Evolutionary conservation across 2,888 invertebrate species (phyloP).

Genomic region (Coenonympha glycerion): DNA sequence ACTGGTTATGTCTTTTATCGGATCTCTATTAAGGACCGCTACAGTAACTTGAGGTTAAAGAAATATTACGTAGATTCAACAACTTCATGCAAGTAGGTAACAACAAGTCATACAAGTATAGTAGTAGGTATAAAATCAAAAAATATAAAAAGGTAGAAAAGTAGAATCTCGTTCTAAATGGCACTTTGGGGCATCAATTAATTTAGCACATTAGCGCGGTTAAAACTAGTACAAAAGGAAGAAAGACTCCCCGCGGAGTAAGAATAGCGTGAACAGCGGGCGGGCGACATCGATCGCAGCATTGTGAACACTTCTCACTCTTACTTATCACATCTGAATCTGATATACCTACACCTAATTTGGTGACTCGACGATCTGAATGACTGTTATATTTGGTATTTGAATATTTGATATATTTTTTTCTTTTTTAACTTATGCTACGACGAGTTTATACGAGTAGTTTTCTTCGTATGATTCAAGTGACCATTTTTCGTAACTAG

Average conservation of each 20-base stretch:
- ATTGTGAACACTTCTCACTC: constrained; percentile 52
- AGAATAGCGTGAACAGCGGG: not conserved
- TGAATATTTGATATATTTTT: no score
- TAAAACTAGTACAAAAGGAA: not conserved
- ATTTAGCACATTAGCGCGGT: constrained; percentile 7
- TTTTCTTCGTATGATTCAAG: no score
- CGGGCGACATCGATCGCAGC: constrained; percentile 50
- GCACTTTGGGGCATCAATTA: not conserved
- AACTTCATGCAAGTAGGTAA: no score
- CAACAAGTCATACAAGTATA: not conserved
- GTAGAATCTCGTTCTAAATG: not conserved
- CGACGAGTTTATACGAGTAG: no score
- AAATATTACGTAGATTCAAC: no score
- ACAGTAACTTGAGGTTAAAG: no score
- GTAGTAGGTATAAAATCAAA: not conserved
- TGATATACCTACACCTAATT: not conserved
- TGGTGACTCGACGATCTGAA: not conserved
- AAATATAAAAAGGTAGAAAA: not conserved
- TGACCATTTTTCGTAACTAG: no score
- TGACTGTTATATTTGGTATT: not conserved
- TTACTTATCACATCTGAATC: constrained; percentile 46
- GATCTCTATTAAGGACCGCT: no score
- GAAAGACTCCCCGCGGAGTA: constrained; percentile 5
- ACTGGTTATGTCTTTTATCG: no score
- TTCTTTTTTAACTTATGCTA: no score